A percentile compares a stretch with the other conserved stretches of the same genome.
phyloP scores from a whole-genome alignment of 2,797 vertebrate genomes.

The Sebastiscus albofasciatus region DNA sequence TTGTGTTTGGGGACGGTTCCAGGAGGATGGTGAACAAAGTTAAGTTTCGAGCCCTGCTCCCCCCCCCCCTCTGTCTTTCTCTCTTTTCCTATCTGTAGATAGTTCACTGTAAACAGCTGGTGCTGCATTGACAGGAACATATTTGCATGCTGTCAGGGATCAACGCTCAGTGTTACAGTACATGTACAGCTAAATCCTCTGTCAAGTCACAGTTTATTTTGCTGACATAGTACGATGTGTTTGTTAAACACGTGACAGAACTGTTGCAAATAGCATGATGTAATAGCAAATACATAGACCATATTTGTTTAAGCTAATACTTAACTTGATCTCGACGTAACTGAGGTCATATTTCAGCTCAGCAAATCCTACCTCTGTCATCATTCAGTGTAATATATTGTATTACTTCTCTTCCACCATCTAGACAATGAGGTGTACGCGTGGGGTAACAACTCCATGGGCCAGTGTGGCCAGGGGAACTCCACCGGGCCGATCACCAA shows the following conservation, averaged over 20 bases:
- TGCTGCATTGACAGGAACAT: background rate
- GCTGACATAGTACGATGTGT: background rate
- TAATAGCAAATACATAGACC: background rate
- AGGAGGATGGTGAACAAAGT: too few relatives aligned
- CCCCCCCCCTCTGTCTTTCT: background rate
- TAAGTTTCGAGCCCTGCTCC: too few relatives aligned
- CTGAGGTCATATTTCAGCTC: background rate
- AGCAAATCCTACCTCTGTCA: background rate
- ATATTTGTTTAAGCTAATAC: conserved; percentile 24
- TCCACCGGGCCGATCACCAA: conserved; percentile 87
- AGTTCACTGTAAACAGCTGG: background rate
- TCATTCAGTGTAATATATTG: background rate
- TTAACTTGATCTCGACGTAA: background rate
- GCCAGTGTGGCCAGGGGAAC: conserved; percentile 88
- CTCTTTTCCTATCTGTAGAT: background rate
- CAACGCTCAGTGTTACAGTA: background rate
- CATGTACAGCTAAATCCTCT: background rate
- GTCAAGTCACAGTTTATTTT: background rate
- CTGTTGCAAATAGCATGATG: conserved; percentile 21
- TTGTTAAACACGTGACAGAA: background rate
- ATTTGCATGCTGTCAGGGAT: background rate
- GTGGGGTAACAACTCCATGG: conserved; percentile 90
- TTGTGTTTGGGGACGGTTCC: too few relatives aligned
- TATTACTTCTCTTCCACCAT: background rate
- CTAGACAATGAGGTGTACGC: conserved; percentile 88